Evolutionary conservation across 2,888 invertebrate genomes (phyloP).

Genomic region (Coenonympha glycerion): DNA sequence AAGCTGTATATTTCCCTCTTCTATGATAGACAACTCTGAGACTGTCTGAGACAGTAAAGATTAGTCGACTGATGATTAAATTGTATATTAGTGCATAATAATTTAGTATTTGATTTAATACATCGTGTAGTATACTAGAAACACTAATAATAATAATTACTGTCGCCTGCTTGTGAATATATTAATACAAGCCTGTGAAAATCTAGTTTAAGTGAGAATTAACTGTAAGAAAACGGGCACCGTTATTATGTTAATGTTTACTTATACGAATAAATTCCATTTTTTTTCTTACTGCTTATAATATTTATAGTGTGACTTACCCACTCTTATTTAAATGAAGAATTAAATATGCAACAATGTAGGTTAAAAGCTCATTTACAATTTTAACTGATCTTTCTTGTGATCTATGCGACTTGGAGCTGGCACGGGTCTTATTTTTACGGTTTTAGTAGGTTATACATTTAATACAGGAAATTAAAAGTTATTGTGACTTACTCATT

Average conservation of each 20-base stretch:
- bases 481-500: too few species aligned
- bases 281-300: background rate
- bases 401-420: background rate
- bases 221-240: background rate
- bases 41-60: too few species aligned
- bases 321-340: background rate
- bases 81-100: too few species aligned
- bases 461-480: too few species aligned
- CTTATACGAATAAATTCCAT: background rate
- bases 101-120: background rate
- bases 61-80: too few species aligned
- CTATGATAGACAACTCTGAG: too few species aligned
- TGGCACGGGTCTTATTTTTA: too few species aligned
- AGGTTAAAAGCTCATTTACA: background rate
- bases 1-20: too few species aligned
- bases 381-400: background rate
- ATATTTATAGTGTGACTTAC: too few species aligned
- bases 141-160: too few species aligned
- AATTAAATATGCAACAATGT: background rate
- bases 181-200: background rate
- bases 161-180: background rate
- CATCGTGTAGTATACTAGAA: background rate
- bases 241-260: slow-evolving; percentile 1
- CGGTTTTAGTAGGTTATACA: too few species aligned
- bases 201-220: background rate